Conservation (phyloP, 2,113 vertebrate genomes). For the Mustelus asterias region DNA sequence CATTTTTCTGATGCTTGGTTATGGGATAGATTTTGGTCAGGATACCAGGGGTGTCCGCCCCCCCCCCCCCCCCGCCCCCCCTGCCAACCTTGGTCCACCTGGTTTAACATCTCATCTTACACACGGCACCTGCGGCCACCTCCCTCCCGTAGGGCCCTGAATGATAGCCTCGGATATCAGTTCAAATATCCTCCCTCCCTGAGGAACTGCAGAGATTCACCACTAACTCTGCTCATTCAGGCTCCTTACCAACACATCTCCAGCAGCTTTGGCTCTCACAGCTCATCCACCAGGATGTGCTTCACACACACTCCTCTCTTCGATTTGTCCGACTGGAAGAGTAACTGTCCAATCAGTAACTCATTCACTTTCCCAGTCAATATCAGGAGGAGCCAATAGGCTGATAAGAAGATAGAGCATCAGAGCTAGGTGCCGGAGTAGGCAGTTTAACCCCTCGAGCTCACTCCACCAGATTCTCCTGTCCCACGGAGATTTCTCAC, state of each 20-base stretch:
- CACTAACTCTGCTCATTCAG: neutral
- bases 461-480: neutral
- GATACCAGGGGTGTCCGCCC: neutral
- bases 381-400: too few relatives aligned
- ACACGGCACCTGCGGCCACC: neutral
- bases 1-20: neutral
- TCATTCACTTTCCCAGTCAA: too few relatives aligned
- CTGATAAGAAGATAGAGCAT: too few relatives aligned
- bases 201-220: neutral
- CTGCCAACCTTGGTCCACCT: too few relatives aligned
- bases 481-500: neutral
- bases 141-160: neutral
- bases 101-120: neutral
- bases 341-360: too few relatives aligned
- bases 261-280: too few relatives aligned
- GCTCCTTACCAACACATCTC: too few relatives aligned
- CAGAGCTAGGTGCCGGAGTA: too few relatives aligned
- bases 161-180: neutral
- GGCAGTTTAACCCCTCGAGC: too few relatives aligned
- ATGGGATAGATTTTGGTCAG: neutral
- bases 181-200: neutral
- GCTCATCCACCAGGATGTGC: neutral
- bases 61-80: neutral
- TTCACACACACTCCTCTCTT: neutral
- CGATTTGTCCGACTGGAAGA: neutral